A percentile compares a stretch with the other conserved stretches of the same genome.
Evolutionary conservation across 2,888 invertebrate genomes (phyloP).

Genomic region (Hemistola chrysoprasaria): DNA sequence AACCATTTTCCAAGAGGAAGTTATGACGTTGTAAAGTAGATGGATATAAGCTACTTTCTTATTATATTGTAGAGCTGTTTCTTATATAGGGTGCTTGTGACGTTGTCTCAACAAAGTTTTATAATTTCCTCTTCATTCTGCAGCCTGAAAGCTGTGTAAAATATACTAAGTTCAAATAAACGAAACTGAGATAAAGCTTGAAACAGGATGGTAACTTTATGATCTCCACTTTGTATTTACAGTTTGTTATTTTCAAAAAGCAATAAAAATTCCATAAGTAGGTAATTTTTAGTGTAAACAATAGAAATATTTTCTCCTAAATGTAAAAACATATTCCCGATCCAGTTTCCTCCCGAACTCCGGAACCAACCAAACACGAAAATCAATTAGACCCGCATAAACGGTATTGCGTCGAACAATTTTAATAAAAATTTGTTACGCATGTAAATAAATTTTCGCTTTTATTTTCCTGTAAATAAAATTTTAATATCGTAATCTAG

Average conservation of each 20-base stretch:
- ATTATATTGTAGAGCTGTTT: too few relatives aligned
- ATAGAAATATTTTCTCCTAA: too few relatives aligned
- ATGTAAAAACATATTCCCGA: background rate
- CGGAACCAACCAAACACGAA: conserved; percentile 18
- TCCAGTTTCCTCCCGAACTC: conserved; percentile 5
- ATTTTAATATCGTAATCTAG: conserved; percentile 23
- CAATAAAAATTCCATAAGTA: too few relatives aligned
- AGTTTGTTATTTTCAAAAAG: conserved; percentile 20
- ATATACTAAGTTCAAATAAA: conserved; percentile 29
- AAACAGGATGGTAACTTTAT: conserved; percentile 24
- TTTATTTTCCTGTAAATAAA: conserved; percentile 28
- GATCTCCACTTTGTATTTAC: conserved; percentile 29
- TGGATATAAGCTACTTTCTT: too few relatives aligned
- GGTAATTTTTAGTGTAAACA: too few relatives aligned
- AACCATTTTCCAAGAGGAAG: too few relatives aligned
- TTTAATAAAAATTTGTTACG: conserved; percentile 29
- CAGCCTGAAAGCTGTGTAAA: conserved; percentile 20
- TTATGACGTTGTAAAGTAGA: too few relatives aligned
- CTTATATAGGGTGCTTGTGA: background rate
- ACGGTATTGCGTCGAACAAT: conserved; percentile 27
- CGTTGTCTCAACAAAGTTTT: conserved; percentile 12
- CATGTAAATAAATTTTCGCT: conserved; percentile 25
- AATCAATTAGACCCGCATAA: conserved; percentile 26
- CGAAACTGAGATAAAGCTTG: conserved; percentile 28
- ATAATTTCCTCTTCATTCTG: conserved; percentile 20